Conservation (phyloP, 2,888 invertebrate genomes). For the Cataglyphis albicans region DNA sequence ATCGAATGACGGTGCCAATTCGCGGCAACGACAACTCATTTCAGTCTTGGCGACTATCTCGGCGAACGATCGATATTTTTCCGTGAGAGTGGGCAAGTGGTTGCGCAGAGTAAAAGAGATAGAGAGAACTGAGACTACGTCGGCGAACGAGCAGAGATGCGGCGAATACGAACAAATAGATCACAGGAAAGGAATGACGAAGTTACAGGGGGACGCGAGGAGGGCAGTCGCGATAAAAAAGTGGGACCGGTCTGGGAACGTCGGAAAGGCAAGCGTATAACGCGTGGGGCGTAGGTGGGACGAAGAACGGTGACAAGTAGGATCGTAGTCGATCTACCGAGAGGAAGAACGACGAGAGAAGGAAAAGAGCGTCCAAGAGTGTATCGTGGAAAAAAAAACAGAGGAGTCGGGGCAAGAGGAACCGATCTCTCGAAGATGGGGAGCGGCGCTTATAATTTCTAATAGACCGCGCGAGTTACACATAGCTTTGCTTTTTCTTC, state of each 20-base stretch:
- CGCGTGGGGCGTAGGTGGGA: constrained; percentile 71
- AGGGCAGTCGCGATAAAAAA: constrained; percentile 68
- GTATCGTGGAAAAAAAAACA: constrained; percentile 21
- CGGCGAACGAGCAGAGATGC: constrained; percentile 4
- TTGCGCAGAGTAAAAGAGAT: constrained; percentile 25
- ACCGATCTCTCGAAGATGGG: constrained; percentile 1
- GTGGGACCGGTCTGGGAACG: constrained; percentile 69
- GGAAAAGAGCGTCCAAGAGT: constrained; percentile 51
- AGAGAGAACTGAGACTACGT: constrained; percentile 13
- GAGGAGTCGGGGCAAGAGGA: background rate
- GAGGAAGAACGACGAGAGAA: constrained; percentile 62
- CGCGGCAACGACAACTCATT: constrained; percentile 67
- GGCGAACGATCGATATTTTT: constrained; percentile 66
- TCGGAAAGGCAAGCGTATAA: constrained; percentile 63
- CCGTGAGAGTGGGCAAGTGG: constrained; percentile 53
- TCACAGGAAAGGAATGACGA: constrained; percentile 6
- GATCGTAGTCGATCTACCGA: constrained; percentile 69
- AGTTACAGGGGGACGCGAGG: background rate
- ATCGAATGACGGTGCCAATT: constrained; percentile 64
- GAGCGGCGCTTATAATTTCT: constrained; percentile 75
- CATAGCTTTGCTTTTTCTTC: constrained; percentile 42
- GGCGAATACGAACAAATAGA: constrained; percentile 42
- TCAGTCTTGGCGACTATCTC: constrained; percentile 60
- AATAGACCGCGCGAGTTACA: constrained; percentile 62
- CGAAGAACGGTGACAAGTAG: constrained; percentile 76